Base-by-base conservation (phyloP, 2,113 vertebrate genomes). In the Oryzias woworae region DNA sequence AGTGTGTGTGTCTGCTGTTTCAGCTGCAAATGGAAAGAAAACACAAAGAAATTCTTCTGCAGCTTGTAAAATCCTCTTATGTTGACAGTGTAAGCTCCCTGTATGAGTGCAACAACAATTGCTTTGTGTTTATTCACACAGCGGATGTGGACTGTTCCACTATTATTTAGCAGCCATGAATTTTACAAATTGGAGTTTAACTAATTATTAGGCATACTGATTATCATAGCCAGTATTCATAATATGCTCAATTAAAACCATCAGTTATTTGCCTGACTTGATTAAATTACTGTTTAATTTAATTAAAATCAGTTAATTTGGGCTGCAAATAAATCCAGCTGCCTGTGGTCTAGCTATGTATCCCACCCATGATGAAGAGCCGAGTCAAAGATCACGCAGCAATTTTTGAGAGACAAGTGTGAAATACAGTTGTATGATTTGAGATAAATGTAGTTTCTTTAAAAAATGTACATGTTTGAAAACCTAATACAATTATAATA, bases 61-160 rank as follows among this genome's bases (percentile, higher is more conserved):
- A 81, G 54, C 49, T 63, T 69, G 46, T 71, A 71, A 78, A 84
- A 74, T 31, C 49, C 70, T 62, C 54, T 64, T 79, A 63, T 77
- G 80, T 83, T 81, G 78, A 81, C 77, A 78, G 49, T 77, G 73
- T 85, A 82, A 86, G 66, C 41, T 53, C 77, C 69, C 48, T 45
- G 53, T 74, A 54, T 62, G 71, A 76, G 72, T 67, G 49, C 67
- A 77, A 67, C 42, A 78, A 82, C 78, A 49, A 66, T 58, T 53
- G 65, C 36, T 69, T 49, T 63, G 44, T 73, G 60, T 80, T 20
- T 73, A 61, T 57, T 77, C 60, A 65, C 28, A 43, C 41, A 49
- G 63, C 46, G 36, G 26, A 65, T 78, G 48, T 53, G 46, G 36
- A 78, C 67, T 84, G 64, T 75, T 57, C 67, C 48, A n/a, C 26